Evolutionary conservation across 2,113 vertebrate genomes (phyloP).

Genomic region (Melozone crissalis): DNA sequence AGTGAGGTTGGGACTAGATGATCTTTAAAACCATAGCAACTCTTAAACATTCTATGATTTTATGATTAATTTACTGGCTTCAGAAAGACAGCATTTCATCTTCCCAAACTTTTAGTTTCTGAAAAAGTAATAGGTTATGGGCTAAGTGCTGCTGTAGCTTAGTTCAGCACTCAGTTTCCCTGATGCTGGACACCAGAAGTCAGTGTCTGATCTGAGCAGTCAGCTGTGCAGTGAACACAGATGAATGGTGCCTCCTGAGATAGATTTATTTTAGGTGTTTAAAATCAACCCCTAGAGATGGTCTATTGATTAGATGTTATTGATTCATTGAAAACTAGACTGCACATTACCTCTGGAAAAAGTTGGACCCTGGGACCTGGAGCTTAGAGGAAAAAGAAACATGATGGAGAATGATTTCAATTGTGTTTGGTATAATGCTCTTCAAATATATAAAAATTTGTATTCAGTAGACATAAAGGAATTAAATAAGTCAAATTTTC

Average conservation of each 20-base stretch:
- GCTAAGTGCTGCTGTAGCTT: neutral
- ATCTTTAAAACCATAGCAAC: neutral
- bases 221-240: neutral
- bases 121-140: neutral
- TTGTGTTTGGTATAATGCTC: neutral
- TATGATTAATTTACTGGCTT: neutral
- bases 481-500: neutral
- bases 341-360: neutral
- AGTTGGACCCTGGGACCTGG: neutral
- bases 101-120: neutral
- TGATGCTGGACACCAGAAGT: neutral
- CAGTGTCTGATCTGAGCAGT: fast-evolving
- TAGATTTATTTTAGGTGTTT: neutral
- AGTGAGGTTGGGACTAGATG: neutral
- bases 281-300: neutral
- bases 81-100: neutral
- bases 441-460: neutral
- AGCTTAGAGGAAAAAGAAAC: neutral
- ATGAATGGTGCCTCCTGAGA: neutral
- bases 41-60: neutral
- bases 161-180: neutral
- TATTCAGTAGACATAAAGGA: neutral
- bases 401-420: neutral
- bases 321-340: neutral
- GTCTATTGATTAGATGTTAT: neutral